phyloP scores from a whole-genome alignment of 2,888 invertebrate genomes.

The Chymomyza procnemis region DNA sequence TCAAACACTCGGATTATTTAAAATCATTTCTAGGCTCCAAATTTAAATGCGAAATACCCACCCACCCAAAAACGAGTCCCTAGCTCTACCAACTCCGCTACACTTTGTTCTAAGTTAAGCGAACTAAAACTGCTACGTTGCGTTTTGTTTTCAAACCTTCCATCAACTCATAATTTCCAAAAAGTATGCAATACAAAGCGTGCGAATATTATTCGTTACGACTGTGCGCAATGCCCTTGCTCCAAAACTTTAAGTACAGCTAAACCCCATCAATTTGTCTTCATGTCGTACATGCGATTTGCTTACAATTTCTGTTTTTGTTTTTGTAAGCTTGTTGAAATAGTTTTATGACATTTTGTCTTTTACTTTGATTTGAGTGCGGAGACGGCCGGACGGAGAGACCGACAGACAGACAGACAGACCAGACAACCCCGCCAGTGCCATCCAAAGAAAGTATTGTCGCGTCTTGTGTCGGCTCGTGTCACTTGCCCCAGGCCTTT shows the following conservation, averaged over 20 bases:
- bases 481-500: not conserved
- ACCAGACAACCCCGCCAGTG: no score
- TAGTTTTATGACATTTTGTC: constrained; percentile 51
- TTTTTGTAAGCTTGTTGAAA: constrained; percentile 39
- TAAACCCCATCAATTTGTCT: constrained; percentile 33
- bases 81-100: no score
- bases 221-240: not conserved
- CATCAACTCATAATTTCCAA: no score
- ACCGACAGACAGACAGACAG: not conserved
- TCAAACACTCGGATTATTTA: no score
- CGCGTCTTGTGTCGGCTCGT: not conserved
- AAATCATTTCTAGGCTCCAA: no score
- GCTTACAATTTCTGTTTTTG: constrained; percentile 6
- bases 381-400: no score
- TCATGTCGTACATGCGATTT: not conserved
- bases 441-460: not conserved
- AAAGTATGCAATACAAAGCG: no score
- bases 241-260: not conserved
- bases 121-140: no score
- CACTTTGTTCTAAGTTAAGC: no score
- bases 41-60: no score
- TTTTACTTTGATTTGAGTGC: constrained; percentile 37
- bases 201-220: not conserved
- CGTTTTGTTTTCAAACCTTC: no score
- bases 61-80: no score